These are phyloP conservation scores for Conus ventricosus DNA, from an alignment of 1,140 invertebrate species.

Conservation along the genomic window DNA sequence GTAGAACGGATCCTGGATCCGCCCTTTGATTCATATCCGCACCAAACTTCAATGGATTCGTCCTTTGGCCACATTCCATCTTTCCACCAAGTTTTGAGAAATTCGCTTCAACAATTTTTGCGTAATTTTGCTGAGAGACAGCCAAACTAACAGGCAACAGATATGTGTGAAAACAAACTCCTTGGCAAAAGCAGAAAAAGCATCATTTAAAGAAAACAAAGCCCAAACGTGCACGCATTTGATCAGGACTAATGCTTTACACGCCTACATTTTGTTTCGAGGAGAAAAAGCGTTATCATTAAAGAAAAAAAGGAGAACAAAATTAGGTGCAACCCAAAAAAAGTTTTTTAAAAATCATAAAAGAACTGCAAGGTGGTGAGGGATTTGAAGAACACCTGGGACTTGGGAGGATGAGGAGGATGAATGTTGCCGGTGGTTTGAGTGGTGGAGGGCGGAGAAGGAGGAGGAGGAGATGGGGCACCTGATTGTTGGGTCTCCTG, in stretches of 20 bases:
- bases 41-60: too few relatives aligned
- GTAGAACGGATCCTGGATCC: too few relatives aligned
- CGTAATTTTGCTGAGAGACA: too few relatives aligned
- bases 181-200: too few relatives aligned
- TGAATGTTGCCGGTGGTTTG: background rate
- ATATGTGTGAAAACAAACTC: background rate
- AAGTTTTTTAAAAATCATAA: background rate
- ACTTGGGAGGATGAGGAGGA: background rate
- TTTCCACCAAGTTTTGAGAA: too few relatives aligned
- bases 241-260: too few relatives aligned
- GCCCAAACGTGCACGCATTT: too few relatives aligned
- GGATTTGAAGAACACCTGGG: background rate
- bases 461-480: slow-evolving; percentile 18
- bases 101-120: too few relatives aligned
- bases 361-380: background rate
- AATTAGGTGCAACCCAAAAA: background rate
- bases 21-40: too few relatives aligned
- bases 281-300: background rate
- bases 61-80: too few relatives aligned
- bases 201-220: background rate
- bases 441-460: background rate
- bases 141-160: too few relatives aligned
- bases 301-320: background rate
- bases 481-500: slow-evolving; percentile 21
- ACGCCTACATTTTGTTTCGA: background rate